These are phyloP conservation scores for Epinephelus lanceolatus DNA, from an alignment of 2,113 vertebrate species.

Conservation along the genomic window DNA sequence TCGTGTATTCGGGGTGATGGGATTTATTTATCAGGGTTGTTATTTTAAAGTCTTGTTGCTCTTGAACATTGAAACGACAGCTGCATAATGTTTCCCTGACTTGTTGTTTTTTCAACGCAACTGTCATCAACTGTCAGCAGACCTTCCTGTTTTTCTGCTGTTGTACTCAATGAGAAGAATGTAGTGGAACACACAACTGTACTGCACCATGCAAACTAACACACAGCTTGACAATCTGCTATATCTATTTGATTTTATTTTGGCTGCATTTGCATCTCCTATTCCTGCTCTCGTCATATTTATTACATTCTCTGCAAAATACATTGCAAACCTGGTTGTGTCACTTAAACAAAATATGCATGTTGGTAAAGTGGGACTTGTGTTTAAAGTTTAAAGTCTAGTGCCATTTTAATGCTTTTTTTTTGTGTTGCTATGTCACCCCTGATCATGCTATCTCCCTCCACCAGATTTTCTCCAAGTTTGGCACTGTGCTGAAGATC, in stretches of 20 bases:
- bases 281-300: background rate
- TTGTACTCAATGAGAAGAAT: background rate
- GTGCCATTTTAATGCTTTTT: too few species aligned
- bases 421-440: background rate
- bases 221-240: background rate
- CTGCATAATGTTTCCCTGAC: too few species aligned
- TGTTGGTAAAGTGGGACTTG: background rate
- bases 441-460: background rate
- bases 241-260: background rate
- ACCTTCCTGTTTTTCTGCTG: background rate
- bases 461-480: slow-evolving; percentile 97
- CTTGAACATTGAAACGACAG: too few species aligned
- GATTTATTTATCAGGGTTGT: background rate
- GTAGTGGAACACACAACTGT: background rate
- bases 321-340: background rate
- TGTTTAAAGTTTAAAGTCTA: background rate
- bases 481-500: slow-evolving; percentile 96
- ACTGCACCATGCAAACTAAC: too few species aligned
- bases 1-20: background rate
- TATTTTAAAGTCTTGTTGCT: too few species aligned
- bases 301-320: background rate
- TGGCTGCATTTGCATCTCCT: background rate
- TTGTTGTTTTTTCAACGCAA: too few species aligned
- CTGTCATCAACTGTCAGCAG: too few species aligned
- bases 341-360: background rate